A percentile compares a stretch with the other conserved stretches of the same genome.
phyloP scores from a whole-genome alignment of 2,113 vertebrate genomes.

The Zosterops borbonicus region DNA sequence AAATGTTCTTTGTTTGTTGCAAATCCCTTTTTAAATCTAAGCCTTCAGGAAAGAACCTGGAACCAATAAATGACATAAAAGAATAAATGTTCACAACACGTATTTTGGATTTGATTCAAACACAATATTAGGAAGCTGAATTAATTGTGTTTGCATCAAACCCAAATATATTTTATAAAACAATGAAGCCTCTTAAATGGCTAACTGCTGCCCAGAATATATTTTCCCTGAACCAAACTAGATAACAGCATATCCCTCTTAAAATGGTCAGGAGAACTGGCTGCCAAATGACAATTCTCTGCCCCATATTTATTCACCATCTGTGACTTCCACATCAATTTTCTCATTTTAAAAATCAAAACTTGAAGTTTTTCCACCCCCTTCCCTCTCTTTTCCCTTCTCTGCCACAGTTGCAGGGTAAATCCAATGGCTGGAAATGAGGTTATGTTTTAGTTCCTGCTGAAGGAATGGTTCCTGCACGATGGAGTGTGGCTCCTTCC shows the following conservation, averaged over 20 bases:
- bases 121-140: constrained; percentile 52
- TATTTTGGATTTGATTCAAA: constrained; percentile 45
- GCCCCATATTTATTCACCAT: constrained; percentile 56
- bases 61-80: constrained; percentile 15
- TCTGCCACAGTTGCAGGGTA: constrained; percentile 3
- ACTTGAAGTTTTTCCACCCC: neutral
- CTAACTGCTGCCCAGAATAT: constrained; percentile 56
- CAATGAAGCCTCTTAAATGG: constrained; percentile 57
- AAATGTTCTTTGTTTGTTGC: constrained; percentile 33
- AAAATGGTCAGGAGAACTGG: constrained; percentile 44
- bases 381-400: neutral
- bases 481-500: neutral
- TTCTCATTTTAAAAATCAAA: constrained; percentile 52
- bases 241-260: constrained; percentile 45
- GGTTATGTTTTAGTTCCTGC: neutral
- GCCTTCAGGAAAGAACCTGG: constrained; percentile 39
- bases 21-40: constrained; percentile 32
- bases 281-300: constrained; percentile 40
- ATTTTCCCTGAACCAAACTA: constrained; percentile 48
- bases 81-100: constrained; percentile 21
- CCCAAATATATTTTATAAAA: constrained; percentile 63
- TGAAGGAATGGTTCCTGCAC: neutral
- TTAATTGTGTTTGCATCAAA: constrained; percentile 61
- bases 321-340: constrained; percentile 60
- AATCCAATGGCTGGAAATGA: neutral